Conservation (phyloP, 1,140 invertebrate species). For the Neodiprion virginianus region DNA sequence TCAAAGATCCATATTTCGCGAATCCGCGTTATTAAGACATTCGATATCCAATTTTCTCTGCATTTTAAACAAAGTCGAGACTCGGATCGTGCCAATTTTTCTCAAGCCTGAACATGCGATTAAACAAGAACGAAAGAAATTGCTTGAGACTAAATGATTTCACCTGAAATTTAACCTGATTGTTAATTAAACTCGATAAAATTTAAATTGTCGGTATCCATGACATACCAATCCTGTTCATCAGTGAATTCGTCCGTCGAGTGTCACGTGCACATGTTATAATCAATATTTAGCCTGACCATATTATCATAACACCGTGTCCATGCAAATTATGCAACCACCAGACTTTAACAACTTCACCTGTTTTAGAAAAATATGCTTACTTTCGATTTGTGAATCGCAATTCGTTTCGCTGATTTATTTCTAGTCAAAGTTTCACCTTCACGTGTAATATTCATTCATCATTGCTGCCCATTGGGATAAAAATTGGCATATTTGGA, state of each 20-base stretch:
- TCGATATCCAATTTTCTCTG: too few relatives aligned
- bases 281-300: slow-evolving; percentile 63
- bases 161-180: background rate
- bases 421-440: slow-evolving; percentile 25
- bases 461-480: slow-evolving; percentile 25
- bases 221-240: background rate
- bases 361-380: slow-evolving; percentile 20
- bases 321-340: background rate
- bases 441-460: slow-evolving; percentile 24
- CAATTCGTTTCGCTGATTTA: slow-evolving; percentile 21
- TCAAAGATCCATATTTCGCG: too few relatives aligned
- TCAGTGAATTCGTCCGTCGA: slow-evolving; percentile 33
- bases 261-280: slow-evolving; percentile 58
- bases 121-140: slow-evolving; percentile 30
- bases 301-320: slow-evolving; percentile 56
- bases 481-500: too few relatives aligned
- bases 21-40: too few relatives aligned
- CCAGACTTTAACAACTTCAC: background rate
- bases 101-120: slow-evolving; percentile 29
- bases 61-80: too few relatives aligned
- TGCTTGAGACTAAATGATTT: background rate
- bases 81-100: too few relatives aligned
- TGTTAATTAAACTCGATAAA: background rate
- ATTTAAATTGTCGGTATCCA: background rate
- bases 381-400: slow-evolving; percentile 33